Conservation (phyloP, 2,113 vertebrate species). For the Anarrhichthys ocellatus region DNA sequence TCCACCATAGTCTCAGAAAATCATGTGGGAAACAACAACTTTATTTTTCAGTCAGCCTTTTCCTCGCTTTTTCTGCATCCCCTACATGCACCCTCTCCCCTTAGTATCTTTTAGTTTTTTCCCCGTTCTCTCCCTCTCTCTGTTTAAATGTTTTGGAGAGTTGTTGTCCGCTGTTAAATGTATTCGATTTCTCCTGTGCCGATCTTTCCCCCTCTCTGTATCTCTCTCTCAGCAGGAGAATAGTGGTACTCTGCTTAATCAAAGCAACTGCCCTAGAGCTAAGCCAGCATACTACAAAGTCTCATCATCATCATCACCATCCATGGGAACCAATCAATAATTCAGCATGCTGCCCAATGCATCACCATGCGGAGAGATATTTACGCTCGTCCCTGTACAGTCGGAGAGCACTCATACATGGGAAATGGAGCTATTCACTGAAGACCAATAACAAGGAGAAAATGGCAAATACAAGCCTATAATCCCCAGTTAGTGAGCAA, state of each 20-base stretch:
- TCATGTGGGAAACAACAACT: slow-evolving; percentile 11
- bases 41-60: slow-evolving; percentile 46
- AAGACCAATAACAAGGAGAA: slow-evolving; percentile 74
- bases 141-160: slow-evolving; percentile 36
- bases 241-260: slow-evolving; percentile 67
- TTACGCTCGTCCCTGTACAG: slow-evolving; percentile 51
- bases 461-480: slow-evolving; percentile 77
- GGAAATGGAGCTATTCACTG: slow-evolving; percentile 61
- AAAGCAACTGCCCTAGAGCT: slow-evolving; percentile 67
- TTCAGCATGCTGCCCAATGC: slow-evolving; percentile 73
- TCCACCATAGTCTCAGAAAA: slow-evolving; percentile 5
- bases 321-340: slow-evolving; percentile 80
- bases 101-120: slow-evolving; percentile 14
- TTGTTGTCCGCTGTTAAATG: slow-evolving; percentile 42
- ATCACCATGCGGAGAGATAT: slow-evolving; percentile 62
- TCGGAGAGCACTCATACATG: slow-evolving; percentile 57
- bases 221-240: slow-evolving; percentile 36
- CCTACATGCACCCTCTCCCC: background rate
- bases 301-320: slow-evolving; percentile 65
- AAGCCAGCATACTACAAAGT: slow-evolving; percentile 69
- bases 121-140: background rate
- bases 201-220: slow-evolving; percentile 10
- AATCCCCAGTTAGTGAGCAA: slow-evolving; percentile 76
- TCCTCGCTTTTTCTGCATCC: slow-evolving; percentile 13
- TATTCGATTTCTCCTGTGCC: slow-evolving; percentile 16